phyloP scores from a whole-genome alignment of 2,888 invertebrate genomes.

The Rotaria sp. region DNA sequence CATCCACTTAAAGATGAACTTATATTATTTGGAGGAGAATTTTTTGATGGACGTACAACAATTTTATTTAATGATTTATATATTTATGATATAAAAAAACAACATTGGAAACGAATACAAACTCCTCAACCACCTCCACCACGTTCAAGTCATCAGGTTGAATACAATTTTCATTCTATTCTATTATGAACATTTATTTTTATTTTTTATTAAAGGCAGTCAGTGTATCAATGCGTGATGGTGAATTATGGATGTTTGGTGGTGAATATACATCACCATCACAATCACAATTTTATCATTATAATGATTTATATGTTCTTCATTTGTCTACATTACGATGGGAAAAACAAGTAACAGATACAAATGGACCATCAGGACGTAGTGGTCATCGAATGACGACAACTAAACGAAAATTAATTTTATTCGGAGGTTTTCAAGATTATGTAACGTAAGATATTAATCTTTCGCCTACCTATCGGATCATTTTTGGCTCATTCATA shows the following conservation, averaged over 20 bases:
- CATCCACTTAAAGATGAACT: slow-evolving; percentile 81
- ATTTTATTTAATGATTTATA: slow-evolving; percentile 74
- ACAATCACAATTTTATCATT: slow-evolving; percentile 84
- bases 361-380: slow-evolving; percentile 72
- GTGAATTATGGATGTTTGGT: slow-evolving; percentile 73
- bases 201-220: slow-evolving; percentile 60
- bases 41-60: slow-evolving; percentile 76
- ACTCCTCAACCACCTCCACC: slow-evolving; percentile 80
- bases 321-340: slow-evolving; percentile 64
- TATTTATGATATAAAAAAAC: slow-evolving; percentile 71
- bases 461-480: too few relatives aligned
- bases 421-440: slow-evolving; percentile 87
- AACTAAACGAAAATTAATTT: slow-evolving; percentile 68
- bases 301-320: slow-evolving; percentile 80
- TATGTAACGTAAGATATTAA: slow-evolving; percentile 56
- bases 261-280: slow-evolving; percentile 84
- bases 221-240: slow-evolving; percentile 67
- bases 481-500: too few relatives aligned
- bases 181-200: not conserved
- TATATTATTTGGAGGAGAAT: slow-evolving; percentile 83
- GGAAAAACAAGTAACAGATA: slow-evolving; percentile 65
- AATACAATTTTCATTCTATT: not conserved
- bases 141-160: slow-evolving; percentile 73
- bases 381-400: slow-evolving; percentile 79
- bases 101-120: slow-evolving; percentile 72